phyloP scores from a whole-genome alignment of 30 jellyfish, hydroid and myxozoan species.

The Aurelia aurita region DNA sequence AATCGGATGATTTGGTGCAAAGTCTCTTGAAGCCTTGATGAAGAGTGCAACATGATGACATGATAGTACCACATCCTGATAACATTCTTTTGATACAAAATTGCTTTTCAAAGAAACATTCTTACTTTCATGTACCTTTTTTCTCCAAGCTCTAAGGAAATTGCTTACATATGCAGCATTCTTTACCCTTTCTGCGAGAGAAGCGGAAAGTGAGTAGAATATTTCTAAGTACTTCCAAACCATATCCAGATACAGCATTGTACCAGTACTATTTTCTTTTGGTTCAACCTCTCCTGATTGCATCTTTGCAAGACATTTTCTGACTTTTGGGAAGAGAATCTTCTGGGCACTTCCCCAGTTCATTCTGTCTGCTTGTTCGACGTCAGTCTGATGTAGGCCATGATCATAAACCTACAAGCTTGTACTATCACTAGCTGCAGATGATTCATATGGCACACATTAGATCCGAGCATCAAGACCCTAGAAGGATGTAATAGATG shows the following conservation, averaged over 20 bases:
- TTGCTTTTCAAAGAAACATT: conserved; percentile 24
- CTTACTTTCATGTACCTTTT: not conserved
- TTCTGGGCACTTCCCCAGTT: conserved; percentile 61
- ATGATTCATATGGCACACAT: conserved; percentile 35
- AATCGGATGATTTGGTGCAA: conserved; percentile 17
- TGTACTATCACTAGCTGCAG: no score
- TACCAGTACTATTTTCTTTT: conserved; percentile 14
- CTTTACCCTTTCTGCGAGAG: conserved; percentile 1
- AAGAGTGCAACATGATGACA: conserved; percentile 28
- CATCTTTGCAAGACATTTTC: conserved; percentile 13
- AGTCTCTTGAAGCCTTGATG: conserved; percentile 29
- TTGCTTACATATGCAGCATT: conserved; percentile 7
- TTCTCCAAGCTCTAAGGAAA: conserved; percentile 23
- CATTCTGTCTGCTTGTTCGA: conserved; percentile 25
- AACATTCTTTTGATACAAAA: conserved; percentile 17
- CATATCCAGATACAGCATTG: not conserved
- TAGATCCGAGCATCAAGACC: conserved; percentile 11
- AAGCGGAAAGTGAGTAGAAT: not conserved
- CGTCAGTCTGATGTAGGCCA: conserved; percentile 11
- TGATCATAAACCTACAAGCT: no score
- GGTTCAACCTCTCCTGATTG: conserved; percentile 16
- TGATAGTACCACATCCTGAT: conserved; percentile 18
- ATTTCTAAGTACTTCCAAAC: conserved; percentile 32
- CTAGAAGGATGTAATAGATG: conserved; percentile 23
- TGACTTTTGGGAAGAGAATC: conserved; percentile 19